Evolutionary conservation across 2,888 invertebrate species (phyloP).

Genomic region (Leptura quadrifasciata): DNA sequence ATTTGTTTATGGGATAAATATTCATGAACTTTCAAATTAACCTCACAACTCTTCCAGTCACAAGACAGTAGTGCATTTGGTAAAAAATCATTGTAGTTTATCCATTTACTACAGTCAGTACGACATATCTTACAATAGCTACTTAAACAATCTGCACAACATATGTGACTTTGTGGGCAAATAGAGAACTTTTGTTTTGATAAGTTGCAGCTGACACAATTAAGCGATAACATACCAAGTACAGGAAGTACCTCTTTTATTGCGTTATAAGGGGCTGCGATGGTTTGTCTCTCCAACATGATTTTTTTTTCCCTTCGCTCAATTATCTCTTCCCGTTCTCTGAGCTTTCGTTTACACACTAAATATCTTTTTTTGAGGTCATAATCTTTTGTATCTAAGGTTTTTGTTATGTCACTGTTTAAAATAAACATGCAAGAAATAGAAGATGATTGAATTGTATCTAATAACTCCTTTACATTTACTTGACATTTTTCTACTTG

Average conservation of each 20-base stretch:
- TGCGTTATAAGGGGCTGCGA: not conserved
- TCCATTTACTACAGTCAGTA: not conserved
- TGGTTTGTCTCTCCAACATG: not conserved
- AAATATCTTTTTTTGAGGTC: not conserved
- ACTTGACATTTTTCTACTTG: too few relatives aligned
- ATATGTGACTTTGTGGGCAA: constrained; percentile 2
- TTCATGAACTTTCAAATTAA: not conserved
- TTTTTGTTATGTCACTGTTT: too few relatives aligned
- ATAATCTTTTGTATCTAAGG: not conserved
- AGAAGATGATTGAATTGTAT: too few relatives aligned
- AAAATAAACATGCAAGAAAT: too few relatives aligned
- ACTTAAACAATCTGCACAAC: not conserved
- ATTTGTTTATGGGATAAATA: constrained; percentile 2
- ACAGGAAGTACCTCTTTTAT: not conserved
- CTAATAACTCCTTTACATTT: too few relatives aligned
- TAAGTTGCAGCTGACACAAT: not conserved
- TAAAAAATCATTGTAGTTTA: not conserved
- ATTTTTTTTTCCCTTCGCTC: not conserved
- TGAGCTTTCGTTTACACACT: not conserved
- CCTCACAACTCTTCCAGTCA: not conserved
- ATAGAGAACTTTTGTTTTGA: not conserved
- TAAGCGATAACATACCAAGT: not conserved
- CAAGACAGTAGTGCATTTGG: not conserved
- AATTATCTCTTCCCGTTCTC: not conserved
- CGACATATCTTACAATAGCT: not conserved